A percentile compares a stretch with the other conserved stretches of the same genome.
Evolutionary conservation across 1,140 invertebrate genomes (phyloP).

Genomic region (Pomacea maculata): DNA sequence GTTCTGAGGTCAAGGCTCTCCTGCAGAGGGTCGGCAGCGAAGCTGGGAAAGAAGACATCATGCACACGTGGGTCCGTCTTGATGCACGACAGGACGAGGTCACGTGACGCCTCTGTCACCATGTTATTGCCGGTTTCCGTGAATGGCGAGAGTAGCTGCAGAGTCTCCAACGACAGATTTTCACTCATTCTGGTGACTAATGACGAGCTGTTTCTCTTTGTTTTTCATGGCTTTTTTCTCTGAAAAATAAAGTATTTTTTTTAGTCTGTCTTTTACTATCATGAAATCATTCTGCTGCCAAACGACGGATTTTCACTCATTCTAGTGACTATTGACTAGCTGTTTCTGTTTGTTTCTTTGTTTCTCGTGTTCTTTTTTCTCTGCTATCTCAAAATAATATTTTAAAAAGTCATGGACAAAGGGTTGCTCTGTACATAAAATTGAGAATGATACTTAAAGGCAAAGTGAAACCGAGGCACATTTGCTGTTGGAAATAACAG

Average conservation of each 20-base stretch:
- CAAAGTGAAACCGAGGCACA: no score
- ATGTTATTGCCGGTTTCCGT: slow-evolving; percentile 35
- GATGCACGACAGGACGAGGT: slow-evolving; percentile 42
- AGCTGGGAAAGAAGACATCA: slow-evolving; percentile 44
- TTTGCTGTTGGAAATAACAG: no score
- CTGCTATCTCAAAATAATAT: no score
- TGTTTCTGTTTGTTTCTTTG: no score
- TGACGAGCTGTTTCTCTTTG: background rate
- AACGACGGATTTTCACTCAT: slow-evolving; percentile 39
- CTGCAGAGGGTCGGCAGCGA: slow-evolving; percentile 28
- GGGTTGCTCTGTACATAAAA: no score
- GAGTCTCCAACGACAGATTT: slow-evolving; percentile 35
- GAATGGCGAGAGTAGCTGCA: slow-evolving; percentile 45
- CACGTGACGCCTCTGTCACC: slow-evolving; percentile 42
- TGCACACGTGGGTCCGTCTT: slow-evolving; percentile 44
- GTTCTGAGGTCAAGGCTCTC: slow-evolving; percentile 35
- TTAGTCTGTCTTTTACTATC: no score
- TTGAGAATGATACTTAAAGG: no score
- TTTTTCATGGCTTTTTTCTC: no score
- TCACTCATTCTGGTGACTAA: slow-evolving; percentile 28
- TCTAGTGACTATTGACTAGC: background rate
- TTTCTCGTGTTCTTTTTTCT: no score
- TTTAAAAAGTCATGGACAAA: no score
- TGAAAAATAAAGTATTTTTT: no score
- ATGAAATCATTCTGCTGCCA: no score